Conservation (phyloP, 2,113 vertebrate species). For the Chiloscyllium plagiosum region DNA sequence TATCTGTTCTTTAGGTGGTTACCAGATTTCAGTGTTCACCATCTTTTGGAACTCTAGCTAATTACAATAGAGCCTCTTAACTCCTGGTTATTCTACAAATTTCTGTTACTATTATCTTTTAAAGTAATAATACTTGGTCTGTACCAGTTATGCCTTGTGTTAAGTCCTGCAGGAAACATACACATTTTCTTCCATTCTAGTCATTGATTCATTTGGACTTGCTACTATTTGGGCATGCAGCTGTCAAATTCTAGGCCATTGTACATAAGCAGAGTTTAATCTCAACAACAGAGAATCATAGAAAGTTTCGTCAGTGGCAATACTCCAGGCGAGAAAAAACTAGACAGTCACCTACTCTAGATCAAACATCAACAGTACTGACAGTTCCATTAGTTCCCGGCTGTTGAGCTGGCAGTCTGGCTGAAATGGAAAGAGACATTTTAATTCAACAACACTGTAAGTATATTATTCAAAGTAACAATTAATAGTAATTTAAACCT, state of each 20-base stretch:
- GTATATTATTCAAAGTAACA: slow-evolving; percentile 16
- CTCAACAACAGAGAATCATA: slow-evolving; percentile 22
- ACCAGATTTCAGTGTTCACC: not conserved
- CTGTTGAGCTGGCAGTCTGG: slow-evolving; percentile 12
- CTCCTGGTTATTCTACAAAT: not conserved
- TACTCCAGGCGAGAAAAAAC: slow-evolving; percentile 27
- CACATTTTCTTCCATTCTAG: not conserved
- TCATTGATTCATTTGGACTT: slow-evolving; percentile 7
- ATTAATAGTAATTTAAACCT: not conserved
- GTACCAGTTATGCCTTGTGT: not conserved
- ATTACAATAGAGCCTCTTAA: not conserved
- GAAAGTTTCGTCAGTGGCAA: slow-evolving; percentile 15
- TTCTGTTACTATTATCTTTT: not conserved
- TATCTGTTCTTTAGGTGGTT: not conserved
- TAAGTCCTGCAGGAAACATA: slow-evolving; percentile 2
- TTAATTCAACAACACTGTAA: slow-evolving; percentile 21
- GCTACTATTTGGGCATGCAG: not conserved
- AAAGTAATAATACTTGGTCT: not conserved
- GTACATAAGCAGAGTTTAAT: slow-evolving; percentile 28
- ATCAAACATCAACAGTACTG: not conserved
- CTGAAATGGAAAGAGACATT: slow-evolving; percentile 23
- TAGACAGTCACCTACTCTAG: slow-evolving; percentile 1
- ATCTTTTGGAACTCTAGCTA: not conserved
- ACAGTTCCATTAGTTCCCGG: slow-evolving; percentile 24
- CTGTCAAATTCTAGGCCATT: slow-evolving; percentile 18